Conservation (phyloP, 2,113 vertebrate genomes). For the Terrapene triunguis region DNA sequence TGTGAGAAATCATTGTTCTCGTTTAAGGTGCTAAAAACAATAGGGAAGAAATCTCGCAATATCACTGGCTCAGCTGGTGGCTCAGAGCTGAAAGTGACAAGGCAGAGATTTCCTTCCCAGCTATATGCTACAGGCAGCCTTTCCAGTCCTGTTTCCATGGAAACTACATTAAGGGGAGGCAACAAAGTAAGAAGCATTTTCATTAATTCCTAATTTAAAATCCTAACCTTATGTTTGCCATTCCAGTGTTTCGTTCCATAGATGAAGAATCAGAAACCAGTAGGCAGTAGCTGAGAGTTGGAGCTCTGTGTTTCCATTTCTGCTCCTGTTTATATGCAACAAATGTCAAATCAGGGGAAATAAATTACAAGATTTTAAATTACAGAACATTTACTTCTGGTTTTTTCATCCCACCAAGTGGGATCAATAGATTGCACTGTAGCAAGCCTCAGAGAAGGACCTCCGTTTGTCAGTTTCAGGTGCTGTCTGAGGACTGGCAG, state of each 20-base stretch:
- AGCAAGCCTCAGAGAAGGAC: accelerated
- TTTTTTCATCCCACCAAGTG: background rate
- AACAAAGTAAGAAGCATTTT: slow-evolving; percentile 40
- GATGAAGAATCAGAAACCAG: slow-evolving; percentile 13
- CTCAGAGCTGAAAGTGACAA: background rate
- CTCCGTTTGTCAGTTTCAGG: background rate
- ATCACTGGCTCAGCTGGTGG: slow-evolving; percentile 31
- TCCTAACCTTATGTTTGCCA: slow-evolving; percentile 37
- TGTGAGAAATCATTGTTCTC: accelerated
- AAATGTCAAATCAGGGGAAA: background rate
- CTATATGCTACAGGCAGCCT: slow-evolving; percentile 26
- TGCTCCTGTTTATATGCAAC: background rate
- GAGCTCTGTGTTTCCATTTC: slow-evolving; percentile 3
- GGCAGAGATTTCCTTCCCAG: slow-evolving; percentile 12
- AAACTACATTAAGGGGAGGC: slow-evolving; percentile 56
- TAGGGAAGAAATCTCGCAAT: slow-evolving; percentile 3
- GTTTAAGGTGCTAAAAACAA: background rate
- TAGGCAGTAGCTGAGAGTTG: background rate
- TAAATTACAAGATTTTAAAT: background rate
- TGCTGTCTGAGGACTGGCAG: accelerated
- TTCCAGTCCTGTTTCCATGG: slow-evolving; percentile 53
- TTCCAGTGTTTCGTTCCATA: background rate
- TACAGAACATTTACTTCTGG: background rate
- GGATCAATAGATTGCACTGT: background rate
- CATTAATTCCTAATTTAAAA: slow-evolving; percentile 61